phyloP scores from a whole-genome alignment of 2,888 invertebrate genomes.

The Acanthoscelides obtectus region DNA sequence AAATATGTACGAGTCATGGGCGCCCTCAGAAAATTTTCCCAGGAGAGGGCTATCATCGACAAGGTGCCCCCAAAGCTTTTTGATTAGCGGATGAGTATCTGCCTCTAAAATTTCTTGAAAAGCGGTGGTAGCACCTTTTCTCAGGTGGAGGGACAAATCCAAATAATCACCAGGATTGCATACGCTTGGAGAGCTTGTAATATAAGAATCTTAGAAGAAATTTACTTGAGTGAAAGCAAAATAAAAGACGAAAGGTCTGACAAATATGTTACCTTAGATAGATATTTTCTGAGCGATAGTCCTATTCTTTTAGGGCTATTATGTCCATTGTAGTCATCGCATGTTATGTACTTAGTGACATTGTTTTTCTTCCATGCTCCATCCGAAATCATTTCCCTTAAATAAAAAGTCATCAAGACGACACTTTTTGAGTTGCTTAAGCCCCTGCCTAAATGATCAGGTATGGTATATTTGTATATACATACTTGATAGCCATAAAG shows the following conservation, averaged over 20 bases:
- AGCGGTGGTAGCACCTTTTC: no score
- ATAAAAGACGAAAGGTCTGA: not conserved
- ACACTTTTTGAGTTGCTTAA: not conserved
- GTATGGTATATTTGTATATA: not conserved
- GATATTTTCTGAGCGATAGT: constrained; percentile 65
- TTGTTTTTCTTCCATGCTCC: constrained; percentile 67
- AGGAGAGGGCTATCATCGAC: no score
- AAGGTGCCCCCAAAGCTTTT: no score
- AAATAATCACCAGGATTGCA: no score
- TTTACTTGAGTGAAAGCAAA: not conserved
- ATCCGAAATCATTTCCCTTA: constrained; percentile 65
- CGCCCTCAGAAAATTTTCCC: no score
- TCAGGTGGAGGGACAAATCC: no score
- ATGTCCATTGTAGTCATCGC: constrained; percentile 74
- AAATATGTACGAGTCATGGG: no score
- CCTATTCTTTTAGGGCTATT: constrained; percentile 65
- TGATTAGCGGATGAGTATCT: no score
- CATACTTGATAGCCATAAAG: constrained; percentile 69
- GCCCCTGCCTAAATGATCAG: not conserved
- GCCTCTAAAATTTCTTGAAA: no score
- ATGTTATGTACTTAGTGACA: constrained; percentile 64
- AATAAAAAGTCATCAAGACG: no score
- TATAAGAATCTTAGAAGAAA: no score
- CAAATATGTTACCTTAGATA: constrained; percentile 52
- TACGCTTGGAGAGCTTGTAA: no score